Base-by-base conservation (phyloP, 2,888 invertebrate genomes). In the Syritta pipiens region DNA sequence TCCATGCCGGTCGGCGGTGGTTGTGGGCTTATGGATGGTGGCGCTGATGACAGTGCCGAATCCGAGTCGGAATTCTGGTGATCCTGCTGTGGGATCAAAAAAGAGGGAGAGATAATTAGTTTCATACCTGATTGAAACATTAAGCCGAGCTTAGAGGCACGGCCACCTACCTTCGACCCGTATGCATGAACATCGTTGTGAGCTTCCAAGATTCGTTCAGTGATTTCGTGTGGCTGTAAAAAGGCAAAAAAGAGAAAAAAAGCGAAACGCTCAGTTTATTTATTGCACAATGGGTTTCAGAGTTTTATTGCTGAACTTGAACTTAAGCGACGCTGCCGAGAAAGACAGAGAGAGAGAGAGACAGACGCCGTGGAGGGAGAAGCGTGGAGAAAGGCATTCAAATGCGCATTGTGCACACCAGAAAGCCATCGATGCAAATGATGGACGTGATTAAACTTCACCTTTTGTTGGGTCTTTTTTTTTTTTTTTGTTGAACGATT, bases 1-100 rank as follows among this genome's bases (percentile, higher is more conserved):
- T 87, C 86, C 72, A 86, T 83, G 46, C 88, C 88, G 67, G 85
- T 86, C 14, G 86, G 84, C 7, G 88, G 88, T 84, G 93, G 93
- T 85, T 93, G 93, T 62, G 93, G 93, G 83, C 93, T 93, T 83
- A 93, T 91, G 53, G 93, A 93, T 79, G 92, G 91, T 68, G 93
- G 93, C 81, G 92, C 93, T 81, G 93, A 93, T 79, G 93, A 93
- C 82, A 93, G 89, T 71, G 93, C 93, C 49, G 93, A 93, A 85
- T 93, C 93, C 82, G 91, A 92, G 88, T 93, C 93, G 82, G 92
- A 91, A 84, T 85, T 85, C 82, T 84, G 71, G 67, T 76, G 83
- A 44, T 87, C 85, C 84, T 87, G 81, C 30, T 79, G 76, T 32
- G 32, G 24, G 20, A 17, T 7, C 10, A 26, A 53, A 10, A 63